Conservation (phyloP, 2,113 vertebrate species). For the Antigone vipio region DNA sequence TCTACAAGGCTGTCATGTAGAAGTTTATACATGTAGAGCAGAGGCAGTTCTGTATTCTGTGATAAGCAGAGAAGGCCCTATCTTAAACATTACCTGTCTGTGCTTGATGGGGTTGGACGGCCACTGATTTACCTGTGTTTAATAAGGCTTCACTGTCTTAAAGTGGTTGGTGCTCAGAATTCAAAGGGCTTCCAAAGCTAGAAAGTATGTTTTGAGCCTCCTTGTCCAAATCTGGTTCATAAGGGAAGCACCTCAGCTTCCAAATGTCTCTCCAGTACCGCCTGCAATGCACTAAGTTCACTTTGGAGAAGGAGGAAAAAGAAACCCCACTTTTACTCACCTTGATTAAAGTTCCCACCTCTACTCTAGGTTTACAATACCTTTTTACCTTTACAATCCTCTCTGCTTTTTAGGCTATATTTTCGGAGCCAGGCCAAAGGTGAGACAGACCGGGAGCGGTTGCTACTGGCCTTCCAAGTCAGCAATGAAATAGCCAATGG, state of each 20-base stretch:
- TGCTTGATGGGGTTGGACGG: neutral
- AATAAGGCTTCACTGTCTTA: neutral
- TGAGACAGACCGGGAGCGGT: constrained; percentile 86
- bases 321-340: neutral
- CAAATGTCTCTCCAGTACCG: neutral
- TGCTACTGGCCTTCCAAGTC: constrained; percentile 87
- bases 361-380: neutral
- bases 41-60: neutral
- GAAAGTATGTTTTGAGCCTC: neutral
- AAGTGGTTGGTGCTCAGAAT: neutral
- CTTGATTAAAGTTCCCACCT: neutral
- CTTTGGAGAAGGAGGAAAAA: neutral
- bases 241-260: neutral
- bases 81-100: neutral
- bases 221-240: neutral
- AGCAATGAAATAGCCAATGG: constrained; percentile 83
- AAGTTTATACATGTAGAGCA: neutral
- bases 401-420: constrained; percentile 72
- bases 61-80: neutral
- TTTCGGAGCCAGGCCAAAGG: constrained; percentile 86
- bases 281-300: neutral
- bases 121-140: neutral
- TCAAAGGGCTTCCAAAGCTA: neutral
- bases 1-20: neutral
- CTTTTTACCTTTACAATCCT: neutral